These are phyloP conservation scores for Moxostoma hubbsi DNA, from an alignment of 2,797 vertebrate species.

Conservation along the genomic window DNA sequence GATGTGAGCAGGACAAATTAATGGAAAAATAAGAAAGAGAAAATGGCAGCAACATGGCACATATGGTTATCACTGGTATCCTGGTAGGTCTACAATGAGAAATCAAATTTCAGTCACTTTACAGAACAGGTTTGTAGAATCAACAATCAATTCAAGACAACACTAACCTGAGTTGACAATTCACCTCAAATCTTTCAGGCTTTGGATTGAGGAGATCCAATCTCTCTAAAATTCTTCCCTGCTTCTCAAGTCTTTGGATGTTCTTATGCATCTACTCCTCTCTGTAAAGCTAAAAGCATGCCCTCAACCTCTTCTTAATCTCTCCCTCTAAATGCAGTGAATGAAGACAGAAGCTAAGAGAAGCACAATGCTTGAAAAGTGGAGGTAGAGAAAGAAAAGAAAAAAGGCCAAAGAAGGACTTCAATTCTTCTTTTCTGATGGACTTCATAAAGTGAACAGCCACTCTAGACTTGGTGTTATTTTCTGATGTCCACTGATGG, in stretches of 20 bases:
- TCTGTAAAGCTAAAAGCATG: neutral
- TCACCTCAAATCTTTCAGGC: neutral
- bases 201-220: neutral
- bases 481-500: constrained; percentile 51
- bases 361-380: constrained; percentile 48
- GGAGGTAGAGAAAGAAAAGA: constrained; percentile 38
- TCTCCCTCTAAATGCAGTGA: constrained; percentile 5
- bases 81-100: constrained; percentile 1
- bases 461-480: constrained; percentile 48
- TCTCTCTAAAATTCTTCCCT: neutral
- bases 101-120: neutral
- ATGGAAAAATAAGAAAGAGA: constrained; percentile 46
- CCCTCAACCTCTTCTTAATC: neutral
- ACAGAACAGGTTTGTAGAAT: neutral
- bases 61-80: neutral
- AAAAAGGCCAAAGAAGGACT: constrained; percentile 7
- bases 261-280: neutral
- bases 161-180: neutral
- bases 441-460: constrained; percentile 56
- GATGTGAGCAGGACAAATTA: constrained; percentile 56
- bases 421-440: constrained; percentile 34
- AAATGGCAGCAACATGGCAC: constrained; percentile 44
- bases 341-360: constrained; percentile 44
- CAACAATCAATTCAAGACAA: neutral
- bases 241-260: neutral